phyloP scores from a whole-genome alignment of 2,888 invertebrate species.

The Chymomyza fuscimana region DNA sequence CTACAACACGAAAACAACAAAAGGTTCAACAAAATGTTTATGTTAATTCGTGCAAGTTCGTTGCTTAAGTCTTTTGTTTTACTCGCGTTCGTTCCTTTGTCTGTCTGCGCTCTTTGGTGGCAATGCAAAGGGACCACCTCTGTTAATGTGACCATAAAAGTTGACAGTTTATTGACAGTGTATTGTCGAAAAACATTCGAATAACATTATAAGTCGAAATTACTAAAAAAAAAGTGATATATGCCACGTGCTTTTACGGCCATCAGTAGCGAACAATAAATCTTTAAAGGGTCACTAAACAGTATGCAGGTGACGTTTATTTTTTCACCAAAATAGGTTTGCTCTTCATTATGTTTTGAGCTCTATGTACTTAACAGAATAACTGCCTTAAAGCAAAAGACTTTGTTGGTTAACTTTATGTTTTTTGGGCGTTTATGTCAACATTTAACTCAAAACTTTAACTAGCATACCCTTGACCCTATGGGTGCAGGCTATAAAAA shows the following conservation, averaged over 20 bases:
- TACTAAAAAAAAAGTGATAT: conserved; percentile 19
- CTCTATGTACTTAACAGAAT: background rate
- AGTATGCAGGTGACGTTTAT: background rate
- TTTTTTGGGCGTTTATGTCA: too few species aligned
- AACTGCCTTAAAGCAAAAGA: background rate
- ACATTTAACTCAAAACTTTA: too few species aligned
- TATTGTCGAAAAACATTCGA: conserved; percentile 34
- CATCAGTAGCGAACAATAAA: background rate
- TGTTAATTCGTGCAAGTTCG: conserved; percentile 39
- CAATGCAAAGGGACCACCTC: conserved; percentile 25
- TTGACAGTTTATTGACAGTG: conserved; percentile 73
- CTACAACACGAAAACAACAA: conserved; percentile 8
- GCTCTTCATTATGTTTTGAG: background rate
- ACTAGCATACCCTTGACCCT: too few species aligned
- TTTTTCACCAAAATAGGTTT: background rate
- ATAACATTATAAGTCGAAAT: background rate
- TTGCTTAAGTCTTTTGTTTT: conserved; percentile 52
- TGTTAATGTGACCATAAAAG: conserved; percentile 52
- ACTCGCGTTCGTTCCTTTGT: background rate
- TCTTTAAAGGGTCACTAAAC: background rate
- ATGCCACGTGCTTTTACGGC: background rate
- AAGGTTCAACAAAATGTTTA: conserved; percentile 31
- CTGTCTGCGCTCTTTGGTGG: background rate
- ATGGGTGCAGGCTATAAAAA: too few species aligned
- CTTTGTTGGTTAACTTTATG: too few species aligned